Evolutionary conservation across 2,113 vertebrate genomes (phyloP).

Genomic region (Raphicerus campestris): DNA sequence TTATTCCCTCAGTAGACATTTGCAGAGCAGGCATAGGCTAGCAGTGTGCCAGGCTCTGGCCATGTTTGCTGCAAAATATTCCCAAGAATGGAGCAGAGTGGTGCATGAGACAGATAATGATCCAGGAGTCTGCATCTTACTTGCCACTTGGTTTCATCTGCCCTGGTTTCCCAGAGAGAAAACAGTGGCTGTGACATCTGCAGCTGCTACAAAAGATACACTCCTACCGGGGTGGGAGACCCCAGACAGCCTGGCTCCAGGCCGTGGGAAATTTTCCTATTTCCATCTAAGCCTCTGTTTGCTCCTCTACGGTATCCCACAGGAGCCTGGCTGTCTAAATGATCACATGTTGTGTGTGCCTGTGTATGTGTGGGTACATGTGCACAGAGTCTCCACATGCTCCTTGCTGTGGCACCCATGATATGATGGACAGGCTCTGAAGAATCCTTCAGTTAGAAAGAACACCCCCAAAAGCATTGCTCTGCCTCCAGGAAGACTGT

Average conservation of each 20-base stretch:
- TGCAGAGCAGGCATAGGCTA: background rate
- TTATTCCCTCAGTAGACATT: background rate
- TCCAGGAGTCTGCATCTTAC: background rate
- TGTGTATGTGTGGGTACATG: too few species aligned
- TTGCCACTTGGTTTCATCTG: background rate
- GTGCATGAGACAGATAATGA: accelerated
- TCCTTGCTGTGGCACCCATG: background rate
- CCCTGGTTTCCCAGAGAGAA: too few species aligned
- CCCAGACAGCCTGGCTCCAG: background rate
- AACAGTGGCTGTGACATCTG: accelerated
- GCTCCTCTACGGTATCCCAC: background rate
- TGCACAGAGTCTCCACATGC: too few species aligned
- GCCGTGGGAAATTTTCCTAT: too few species aligned
- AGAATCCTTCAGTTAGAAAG: background rate
- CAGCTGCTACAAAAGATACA: accelerated
- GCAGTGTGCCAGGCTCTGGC: background rate
- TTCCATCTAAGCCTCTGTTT: background rate
- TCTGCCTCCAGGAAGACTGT: conserved; percentile 40
- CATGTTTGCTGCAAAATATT: background rate
- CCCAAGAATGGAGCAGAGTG: background rate
- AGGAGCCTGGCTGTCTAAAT: background rate
- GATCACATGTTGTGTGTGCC: background rate
- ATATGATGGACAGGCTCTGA: background rate
- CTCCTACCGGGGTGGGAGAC: accelerated
- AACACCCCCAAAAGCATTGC: background rate